Conservation (phyloP, 2,797 vertebrate species). For the Clarias laeviceps region DNA sequence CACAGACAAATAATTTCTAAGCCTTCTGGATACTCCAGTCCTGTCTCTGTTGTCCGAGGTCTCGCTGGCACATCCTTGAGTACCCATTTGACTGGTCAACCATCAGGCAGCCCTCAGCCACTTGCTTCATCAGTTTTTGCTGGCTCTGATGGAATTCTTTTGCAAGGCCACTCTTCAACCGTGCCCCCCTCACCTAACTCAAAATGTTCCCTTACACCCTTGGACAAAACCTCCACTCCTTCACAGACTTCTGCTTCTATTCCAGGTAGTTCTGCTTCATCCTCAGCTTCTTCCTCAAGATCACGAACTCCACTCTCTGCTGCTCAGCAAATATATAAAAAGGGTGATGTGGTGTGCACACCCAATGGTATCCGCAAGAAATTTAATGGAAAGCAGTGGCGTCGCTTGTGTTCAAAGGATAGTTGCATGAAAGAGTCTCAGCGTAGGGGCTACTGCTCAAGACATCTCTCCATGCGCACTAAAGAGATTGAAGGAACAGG, state of each 20-base stretch:
- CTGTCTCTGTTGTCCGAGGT: conserved; percentile 66
- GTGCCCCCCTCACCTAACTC: conserved; percentile 64
- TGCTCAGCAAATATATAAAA: conserved; percentile 91
- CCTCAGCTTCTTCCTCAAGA: conserved; percentile 74
- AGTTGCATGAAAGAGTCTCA: conserved; percentile 94
- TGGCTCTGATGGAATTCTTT: conserved; percentile 61
- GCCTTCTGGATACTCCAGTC: conserved; percentile 71
- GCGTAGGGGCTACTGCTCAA: conserved; percentile 88
- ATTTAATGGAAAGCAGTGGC: conserved; percentile 94
- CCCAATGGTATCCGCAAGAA: conserved; percentile 93
- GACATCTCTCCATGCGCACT: conserved; percentile 90
- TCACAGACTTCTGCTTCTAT: conserved; percentile 68
- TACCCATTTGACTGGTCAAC: conserved; percentile 32
- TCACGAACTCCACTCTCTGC: conserved; percentile 85
- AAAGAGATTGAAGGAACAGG: conserved; percentile 87
- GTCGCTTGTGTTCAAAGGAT: conserved; percentile 88
- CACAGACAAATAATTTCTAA: conserved; percentile 76
- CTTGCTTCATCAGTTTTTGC: conserved; percentile 72
- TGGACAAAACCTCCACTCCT: conserved; percentile 77
- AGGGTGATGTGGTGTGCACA: conserved; percentile 91
- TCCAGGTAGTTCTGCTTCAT: conserved; percentile 65
- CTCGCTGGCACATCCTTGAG: conserved; percentile 52
- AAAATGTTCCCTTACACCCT: conserved; percentile 59
- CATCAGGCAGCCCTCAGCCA: conserved; percentile 72
- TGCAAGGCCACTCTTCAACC: conserved; percentile 66